Evolutionary conservation across 2,113 vertebrate species (phyloP), one percentile per base, ranked within the genome.

Genomic region (Lanius ludovicianus): DNA sequence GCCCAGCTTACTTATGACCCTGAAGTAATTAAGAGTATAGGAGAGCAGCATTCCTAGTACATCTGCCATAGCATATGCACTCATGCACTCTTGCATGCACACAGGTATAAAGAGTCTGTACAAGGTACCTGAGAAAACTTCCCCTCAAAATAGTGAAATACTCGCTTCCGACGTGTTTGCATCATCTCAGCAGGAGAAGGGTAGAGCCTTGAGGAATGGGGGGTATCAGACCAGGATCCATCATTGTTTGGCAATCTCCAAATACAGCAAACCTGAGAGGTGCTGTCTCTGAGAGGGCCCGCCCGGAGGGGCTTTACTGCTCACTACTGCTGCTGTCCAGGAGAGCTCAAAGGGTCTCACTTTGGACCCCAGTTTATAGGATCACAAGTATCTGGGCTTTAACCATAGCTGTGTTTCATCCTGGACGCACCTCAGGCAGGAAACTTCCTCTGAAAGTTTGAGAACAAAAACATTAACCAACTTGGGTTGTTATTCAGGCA

Each of bases 201-300:
- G n/a, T 18, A 3, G 22, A 84, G 49, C 22, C 47, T 39, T 13
- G 7, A 22, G 57, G 49, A 30, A 6, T 10, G 13, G 11, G 11
- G 28, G 27, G 3, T 42, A 27, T 33, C 47, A 39, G 49, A 10
- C 11, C 57, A 46, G 22, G 57, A 44, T 31, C 16, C 2, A 1
- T 17, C 5, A 1, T 5, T 30, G 14, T 31, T 44, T 53, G 56
- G 27, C 17, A 15, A 0, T 11, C 27, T 39, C 27, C 0, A 1
- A 37, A 17, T 22, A 3, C 17, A 22, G 39, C 16, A 44, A 30
- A 62, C 46, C 20, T 21, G 31, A 35, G 47, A 25, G 21, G 5
- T 30, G 16, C 68, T 73, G 57, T 17, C 47, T 53, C 31, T 27
- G 57, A 52, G 47, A 28, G 44, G 11, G 6, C 3, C 7, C 44